Evolutionary conservation across 1,140 invertebrate genomes (phyloP).

Genomic region (Diorhabda sublineata): DNA sequence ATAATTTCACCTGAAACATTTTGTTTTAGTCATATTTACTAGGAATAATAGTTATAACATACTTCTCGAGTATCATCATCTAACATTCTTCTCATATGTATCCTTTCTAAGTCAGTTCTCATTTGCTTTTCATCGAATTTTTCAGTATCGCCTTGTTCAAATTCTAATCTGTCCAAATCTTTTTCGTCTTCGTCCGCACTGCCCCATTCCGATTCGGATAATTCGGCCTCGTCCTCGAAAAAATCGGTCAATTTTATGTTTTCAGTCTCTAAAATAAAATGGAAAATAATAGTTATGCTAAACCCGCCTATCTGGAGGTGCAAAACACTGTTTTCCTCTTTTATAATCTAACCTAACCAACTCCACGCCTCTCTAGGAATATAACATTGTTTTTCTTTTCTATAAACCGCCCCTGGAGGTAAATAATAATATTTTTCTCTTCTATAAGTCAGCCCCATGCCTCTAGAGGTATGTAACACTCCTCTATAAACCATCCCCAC

Average conservation of each 20-base stretch:
- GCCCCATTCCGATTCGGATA: conserved; percentile 78
- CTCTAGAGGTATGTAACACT: too few species aligned
- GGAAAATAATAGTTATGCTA: too few species aligned
- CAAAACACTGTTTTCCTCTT: too few species aligned
- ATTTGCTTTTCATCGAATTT: conserved; percentile 65
- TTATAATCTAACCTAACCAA: too few species aligned
- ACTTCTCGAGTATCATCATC: conserved; percentile 80
- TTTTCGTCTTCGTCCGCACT: conserved; percentile 76
- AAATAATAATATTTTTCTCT: too few species aligned
- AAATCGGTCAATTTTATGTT: conserved; percentile 60
- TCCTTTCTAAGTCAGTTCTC: conserved; percentile 61
- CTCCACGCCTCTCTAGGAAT: too few species aligned
- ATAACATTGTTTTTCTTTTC: too few species aligned
- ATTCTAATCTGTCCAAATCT: conserved; percentile 66
- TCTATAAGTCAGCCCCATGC: too few species aligned
- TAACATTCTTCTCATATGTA: conserved; percentile 68
- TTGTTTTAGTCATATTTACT: too few species aligned
- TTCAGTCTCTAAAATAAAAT: not conserved
- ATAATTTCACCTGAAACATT: conserved; percentile 53
- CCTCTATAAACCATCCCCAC: too few species aligned
- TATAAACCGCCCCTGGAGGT: too few species aligned
- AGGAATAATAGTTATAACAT: not conserved
- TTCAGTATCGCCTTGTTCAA: conserved; percentile 72
- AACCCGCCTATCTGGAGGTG: too few species aligned
- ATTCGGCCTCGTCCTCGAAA: conserved; percentile 79